Base-by-base conservation (phyloP, 2,797 vertebrate species). In the Triplophysa yarkandensis region DNA sequence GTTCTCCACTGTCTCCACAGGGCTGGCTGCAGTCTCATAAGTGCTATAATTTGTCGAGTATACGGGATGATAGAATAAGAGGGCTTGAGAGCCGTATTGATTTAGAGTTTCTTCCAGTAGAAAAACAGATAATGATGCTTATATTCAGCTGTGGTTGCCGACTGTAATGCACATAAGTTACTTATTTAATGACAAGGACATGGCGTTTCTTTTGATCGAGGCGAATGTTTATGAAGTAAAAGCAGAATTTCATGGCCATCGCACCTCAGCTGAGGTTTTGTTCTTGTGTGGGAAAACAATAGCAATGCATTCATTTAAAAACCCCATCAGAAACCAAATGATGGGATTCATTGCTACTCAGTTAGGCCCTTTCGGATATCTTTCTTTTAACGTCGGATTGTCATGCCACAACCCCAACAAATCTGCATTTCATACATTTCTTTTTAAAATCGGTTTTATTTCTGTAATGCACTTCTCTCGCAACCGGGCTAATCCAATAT, bases 21-120 rank as follows among this genome's bases (percentile, higher is more conserved):
- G 71, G 48, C 28, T 55, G 57, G 19, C 50, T 60, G 43, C 48
- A 71, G 32, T 48, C 64, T 74, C 58, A 43, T 60, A 71, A 71
- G 62, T 76, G 72, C 27, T 6, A 13, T 65, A 78, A 74, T 62
- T 68, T 57, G 44, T 68, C 41, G 52, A 71, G 67, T 58, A 73
- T 36, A 67, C 52, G 48, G 46, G 50, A 65, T 62, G 36, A 65
- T 25, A 36, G 70, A 44, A 66, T 34, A 71, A 48, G 41, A 57
- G 52, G 23, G 23, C 27, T 54, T 48, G 52, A n/a, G 21, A 30
- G 30, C 30, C 39, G 54, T 28, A 67, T 34, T 62, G 65, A 76
- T 55, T 57, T 68, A 41, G 30, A 57, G 36, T 39, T 66, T 39
- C 21, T 19, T 48, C 39, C 62, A 34, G 50, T 57, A 66, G 50